Conservation (phyloP, 2,888 invertebrate species). For the Pasiphila rectangulata region DNA sequence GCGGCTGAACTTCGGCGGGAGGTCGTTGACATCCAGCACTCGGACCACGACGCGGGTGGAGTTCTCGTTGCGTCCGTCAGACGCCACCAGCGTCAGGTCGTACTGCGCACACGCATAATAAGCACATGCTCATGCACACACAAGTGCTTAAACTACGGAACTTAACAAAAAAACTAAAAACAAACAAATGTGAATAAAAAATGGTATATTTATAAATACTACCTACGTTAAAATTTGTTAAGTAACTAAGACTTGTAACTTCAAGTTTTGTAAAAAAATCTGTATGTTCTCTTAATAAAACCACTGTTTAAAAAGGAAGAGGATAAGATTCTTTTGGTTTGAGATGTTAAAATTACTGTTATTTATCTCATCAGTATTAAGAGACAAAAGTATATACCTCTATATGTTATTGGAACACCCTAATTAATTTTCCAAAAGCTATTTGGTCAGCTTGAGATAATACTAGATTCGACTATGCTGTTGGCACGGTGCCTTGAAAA, state of each 20-base stretch:
- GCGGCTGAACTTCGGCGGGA: conserved; percentile 90
- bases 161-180: conserved; percentile 2
- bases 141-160: conserved; percentile 17
- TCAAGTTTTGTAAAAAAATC: too few relatives aligned
- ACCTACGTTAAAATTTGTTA: background rate
- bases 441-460: background rate
- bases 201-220: background rate
- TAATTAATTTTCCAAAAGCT: background rate
- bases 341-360: background rate
- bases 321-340: background rate
- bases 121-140: conserved; percentile 73
- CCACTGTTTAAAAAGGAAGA: background rate
- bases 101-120: conserved; percentile 83
- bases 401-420: background rate
- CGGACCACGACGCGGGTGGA: conserved; percentile 90
- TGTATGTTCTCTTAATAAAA: too few relatives aligned
- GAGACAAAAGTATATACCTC: background rate
- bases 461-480: background rate
- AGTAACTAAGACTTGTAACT: too few relatives aligned
- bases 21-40: conserved; percentile 93
- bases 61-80: conserved; percentile 94
- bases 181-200: background rate
- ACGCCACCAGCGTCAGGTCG: conserved; percentile 93
- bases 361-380: too few relatives aligned
- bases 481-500: background rate